These are phyloP conservation scores for Pilophorus perplexus DNA, from an alignment of 2,888 invertebrate genomes.

Conservation along the genomic window DNA sequence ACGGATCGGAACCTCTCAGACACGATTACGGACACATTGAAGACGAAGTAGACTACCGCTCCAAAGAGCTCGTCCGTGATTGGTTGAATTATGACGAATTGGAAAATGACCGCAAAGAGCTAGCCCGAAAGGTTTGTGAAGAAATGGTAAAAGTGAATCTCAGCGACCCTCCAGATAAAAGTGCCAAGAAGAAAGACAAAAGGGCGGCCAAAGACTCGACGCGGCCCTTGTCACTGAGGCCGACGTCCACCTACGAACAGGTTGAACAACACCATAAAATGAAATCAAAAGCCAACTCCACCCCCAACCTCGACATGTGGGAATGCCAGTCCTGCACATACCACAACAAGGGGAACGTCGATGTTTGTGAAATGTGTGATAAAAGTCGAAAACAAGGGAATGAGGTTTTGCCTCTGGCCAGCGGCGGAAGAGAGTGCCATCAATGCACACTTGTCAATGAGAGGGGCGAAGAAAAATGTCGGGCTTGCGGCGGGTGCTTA, in stretches of 20 bases:
- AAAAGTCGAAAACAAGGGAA: conserved; percentile 62
- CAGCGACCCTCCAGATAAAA: neutral
- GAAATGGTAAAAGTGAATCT: conserved; percentile 9
- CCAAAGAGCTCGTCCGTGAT: conserved; percentile 4
- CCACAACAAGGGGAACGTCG: conserved; percentile 57
- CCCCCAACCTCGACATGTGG: conserved; percentile 57
- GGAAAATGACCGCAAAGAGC: conserved; percentile 3
- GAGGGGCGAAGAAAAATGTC: conserved; percentile 63
- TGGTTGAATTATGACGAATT: conserved; percentile 24
- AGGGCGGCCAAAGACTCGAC: neutral
- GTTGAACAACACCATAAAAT: neutral
- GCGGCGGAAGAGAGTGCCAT: conserved; percentile 72
- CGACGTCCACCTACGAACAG: neutral
- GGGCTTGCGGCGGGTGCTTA: conserved; percentile 66
- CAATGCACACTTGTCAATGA: conserved; percentile 73
- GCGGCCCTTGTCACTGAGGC: neutral
- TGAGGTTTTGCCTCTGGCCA: conserved; percentile 63
- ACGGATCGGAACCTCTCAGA: conserved; percentile 14
- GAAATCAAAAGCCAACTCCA: conserved; percentile 22
- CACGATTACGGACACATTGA: conserved; percentile 3
- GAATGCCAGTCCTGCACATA: conserved; percentile 71
- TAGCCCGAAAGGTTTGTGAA: conserved; percentile 27
- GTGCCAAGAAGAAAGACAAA: conserved; percentile 6
- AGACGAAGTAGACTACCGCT: conserved; percentile 7
- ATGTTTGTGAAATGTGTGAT: conserved; percentile 74